These are phyloP conservation scores for Takifugu ocellatus DNA, from an alignment of 2,797 vertebrate species.

Conservation along the genomic window DNA sequence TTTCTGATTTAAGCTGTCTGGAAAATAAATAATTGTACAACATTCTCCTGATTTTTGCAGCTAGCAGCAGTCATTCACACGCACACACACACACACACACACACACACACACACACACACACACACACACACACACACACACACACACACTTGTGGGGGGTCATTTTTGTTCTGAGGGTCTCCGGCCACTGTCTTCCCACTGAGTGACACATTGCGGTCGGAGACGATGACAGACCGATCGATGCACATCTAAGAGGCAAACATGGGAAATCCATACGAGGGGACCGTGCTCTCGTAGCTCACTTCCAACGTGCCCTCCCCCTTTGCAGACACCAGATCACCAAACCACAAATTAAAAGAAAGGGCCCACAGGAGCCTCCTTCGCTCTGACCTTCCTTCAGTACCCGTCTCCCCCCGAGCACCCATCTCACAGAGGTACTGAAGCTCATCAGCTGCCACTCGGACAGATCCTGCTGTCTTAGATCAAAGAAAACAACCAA, in stretches of 20 bases:
- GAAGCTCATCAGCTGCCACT: too few relatives aligned
- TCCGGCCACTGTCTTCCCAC: conserved; percentile 3
- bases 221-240: conserved; percentile 39
- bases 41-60: not conserved
- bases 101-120: not conserved
- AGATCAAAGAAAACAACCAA: too few relatives aligned
- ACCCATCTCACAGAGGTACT: too few relatives aligned
- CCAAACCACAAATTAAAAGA: not conserved
- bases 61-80: not conserved
- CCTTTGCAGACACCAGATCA: not conserved
- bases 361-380: too few relatives aligned
- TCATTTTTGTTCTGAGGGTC: not conserved
- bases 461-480: too few relatives aligned
- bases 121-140: conserved; percentile 6
- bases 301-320: conserved; percentile 3
- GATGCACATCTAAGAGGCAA: conserved; percentile 29
- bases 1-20: not conserved
- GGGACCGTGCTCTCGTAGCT: conserved; percentile 14
- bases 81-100: conserved; percentile 3
- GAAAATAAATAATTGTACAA: conserved; percentile 3
- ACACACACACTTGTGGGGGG: not conserved
- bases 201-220: conserved; percentile 18
- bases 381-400: too few relatives aligned
- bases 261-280: conserved; percentile 27
- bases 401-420: too few relatives aligned